These are phyloP conservation scores for Odocoileus virginianus DNA, from an alignment of 2,113 vertebrate species.

Conservation along the genomic window DNA sequence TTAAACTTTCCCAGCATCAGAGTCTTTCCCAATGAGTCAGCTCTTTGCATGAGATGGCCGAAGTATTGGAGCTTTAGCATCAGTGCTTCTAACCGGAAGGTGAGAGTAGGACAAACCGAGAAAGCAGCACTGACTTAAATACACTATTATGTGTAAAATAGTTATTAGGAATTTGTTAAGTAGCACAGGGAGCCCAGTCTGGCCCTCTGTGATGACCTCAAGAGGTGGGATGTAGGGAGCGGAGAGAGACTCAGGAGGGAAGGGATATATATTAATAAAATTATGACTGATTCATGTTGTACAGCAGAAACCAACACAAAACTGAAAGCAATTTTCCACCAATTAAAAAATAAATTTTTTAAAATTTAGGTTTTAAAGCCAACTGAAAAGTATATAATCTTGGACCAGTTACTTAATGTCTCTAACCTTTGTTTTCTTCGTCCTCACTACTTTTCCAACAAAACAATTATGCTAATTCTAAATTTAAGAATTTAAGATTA, in stretches of 20 bases:
- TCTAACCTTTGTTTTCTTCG: neutral
- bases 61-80: neutral
- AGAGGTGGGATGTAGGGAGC: neutral
- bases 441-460: neutral
- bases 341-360: neutral
- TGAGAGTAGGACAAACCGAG: neutral
- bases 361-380: neutral
- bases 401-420: neutral
- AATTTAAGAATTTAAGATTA: conserved; percentile 5
- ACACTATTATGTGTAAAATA: neutral
- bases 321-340: neutral
- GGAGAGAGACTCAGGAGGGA: neutral
- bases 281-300: neutral
- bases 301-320: neutral
- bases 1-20: neutral
- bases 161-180: neutral
- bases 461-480: neutral
- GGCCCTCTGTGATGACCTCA: neutral
- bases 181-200: neutral
- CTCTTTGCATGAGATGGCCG: neutral
- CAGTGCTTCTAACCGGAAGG: neutral
- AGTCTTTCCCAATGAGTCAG: neutral
- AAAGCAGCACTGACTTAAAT: neutral
- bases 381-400: neutral
- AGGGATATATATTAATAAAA: neutral